A percentile compares a stretch with the other conserved stretches of the same genome.
Conservation (phyloP, 2,888 invertebrate species). For the Tenthredo scrophulariae region DNA sequence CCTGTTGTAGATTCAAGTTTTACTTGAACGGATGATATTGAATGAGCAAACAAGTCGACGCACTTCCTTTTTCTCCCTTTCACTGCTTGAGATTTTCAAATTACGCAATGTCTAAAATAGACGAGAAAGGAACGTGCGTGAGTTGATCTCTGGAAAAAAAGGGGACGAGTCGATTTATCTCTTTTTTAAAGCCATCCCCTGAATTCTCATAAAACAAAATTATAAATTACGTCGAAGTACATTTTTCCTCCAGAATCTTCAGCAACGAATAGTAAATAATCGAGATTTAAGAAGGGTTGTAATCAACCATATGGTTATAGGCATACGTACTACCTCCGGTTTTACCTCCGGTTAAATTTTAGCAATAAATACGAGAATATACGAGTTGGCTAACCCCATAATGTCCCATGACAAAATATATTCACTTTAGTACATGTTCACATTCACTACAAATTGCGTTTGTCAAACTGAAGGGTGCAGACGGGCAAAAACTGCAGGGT, state of each 20-base stretch:
- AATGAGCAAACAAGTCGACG: background rate
- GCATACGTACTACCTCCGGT: background rate
- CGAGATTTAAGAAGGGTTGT: background rate
- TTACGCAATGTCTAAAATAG: background rate
- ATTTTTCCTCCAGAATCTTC: background rate
- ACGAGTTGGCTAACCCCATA: background rate
- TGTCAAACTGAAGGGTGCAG: slow-evolving; percentile 15
- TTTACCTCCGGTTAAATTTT: background rate
- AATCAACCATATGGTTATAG: background rate
- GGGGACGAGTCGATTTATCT: background rate
- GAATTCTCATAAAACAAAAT: slow-evolving; percentile 4
- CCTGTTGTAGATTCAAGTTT: background rate
- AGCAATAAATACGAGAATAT: background rate
- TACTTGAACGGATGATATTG: background rate
- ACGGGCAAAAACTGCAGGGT: slow-evolving; percentile 34
- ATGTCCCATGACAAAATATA: background rate
- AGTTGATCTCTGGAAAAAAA: background rate
- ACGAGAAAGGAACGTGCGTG: background rate
- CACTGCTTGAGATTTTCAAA: background rate
- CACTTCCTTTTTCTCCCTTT: background rate
- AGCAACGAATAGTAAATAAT: background rate
- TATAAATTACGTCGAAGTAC: background rate
- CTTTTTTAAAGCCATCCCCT: background rate
- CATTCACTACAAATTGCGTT: background rate
- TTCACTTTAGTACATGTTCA: background rate